Evolutionary conservation across 1,140 invertebrate genomes (phyloP).

Genomic region (Sycophaga agraensis): DNA sequence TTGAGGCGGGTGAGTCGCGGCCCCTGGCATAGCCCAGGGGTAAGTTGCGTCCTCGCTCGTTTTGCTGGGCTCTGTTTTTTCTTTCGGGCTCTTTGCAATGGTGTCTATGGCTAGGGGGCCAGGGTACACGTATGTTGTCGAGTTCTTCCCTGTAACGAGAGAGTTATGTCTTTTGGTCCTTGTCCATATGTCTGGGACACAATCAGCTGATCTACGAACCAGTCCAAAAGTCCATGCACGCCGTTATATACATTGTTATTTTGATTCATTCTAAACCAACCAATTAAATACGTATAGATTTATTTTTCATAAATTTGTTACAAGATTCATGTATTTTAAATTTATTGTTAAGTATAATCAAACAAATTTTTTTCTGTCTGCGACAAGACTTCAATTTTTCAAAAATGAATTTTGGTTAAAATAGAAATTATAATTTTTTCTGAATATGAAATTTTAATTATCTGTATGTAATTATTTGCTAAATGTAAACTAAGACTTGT

Average conservation of each 20-base stretch:
- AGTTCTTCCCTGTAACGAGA: constrained; percentile 53
- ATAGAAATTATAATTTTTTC: no score
- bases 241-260: constrained; percentile 38
- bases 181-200: neutral
- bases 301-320: no score
- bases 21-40: neutral
- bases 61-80: constrained; percentile 37
- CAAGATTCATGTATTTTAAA: no score
- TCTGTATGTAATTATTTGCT: no score
- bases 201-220: neutral
- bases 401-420: no score
- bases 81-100: constrained; percentile 37
- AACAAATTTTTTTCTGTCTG: no score
- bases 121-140: constrained; percentile 38
- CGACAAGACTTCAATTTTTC: no score
- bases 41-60: neutral
- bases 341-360: no score
- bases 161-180: constrained; percentile 21
- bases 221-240: constrained; percentile 45
- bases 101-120: constrained; percentile 41
- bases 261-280: constrained; percentile 1
- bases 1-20: constrained; percentile 14
- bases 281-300: no score
- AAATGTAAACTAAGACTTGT: no score
- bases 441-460: no score